Evolutionary conservation across 2,888 invertebrate species (phyloP), one percentile per base, ranked within the genome.

Genomic region (Cloeon dipterum): DNA sequence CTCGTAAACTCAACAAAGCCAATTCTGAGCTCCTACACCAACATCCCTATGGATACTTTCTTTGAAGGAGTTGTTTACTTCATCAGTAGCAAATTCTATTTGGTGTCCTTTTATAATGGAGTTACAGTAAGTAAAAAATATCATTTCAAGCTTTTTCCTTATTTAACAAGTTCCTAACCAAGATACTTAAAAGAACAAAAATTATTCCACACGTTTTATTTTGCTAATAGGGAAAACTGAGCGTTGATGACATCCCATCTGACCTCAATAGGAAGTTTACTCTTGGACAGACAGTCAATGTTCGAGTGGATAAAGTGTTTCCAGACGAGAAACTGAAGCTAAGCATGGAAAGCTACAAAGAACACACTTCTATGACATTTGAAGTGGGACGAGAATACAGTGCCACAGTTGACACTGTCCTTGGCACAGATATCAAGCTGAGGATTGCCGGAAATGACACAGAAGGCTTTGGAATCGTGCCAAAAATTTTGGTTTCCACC

Each of bases 71-170:
- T 66, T 18, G 55, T 75, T 5, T 48, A 54, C 3, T 55, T 61
- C 48, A 63, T 68, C 36, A 55, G 58, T 26, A 48, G 52, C 2
- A 45, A 45, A 5, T 68, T 67, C 41, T 46, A 70, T 7, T 44
- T 68, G 26, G 60, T 74, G 2, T 50, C 58, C 34, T 74, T 74
- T 57, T 72, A 68, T 53, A 62, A 62, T 44, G 58, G 62, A 43
- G 56, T 69, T 35, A 55, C 51, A 21, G 39, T 39, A 35, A 25
- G 70, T 5, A 7, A n/a, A n/a, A n/a, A n/a, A n/a, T n/a, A n/a
- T n/a, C n/a, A n/a, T n/a, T n/a, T n/a, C n/a, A n/a, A n/a, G n/a
- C n/a, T n/a, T n/a, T n/a, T n/a, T n/a, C n/a, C n/a, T n/a, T n/a
- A n/a, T n/a, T n/a, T n/a, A n/a, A n/a, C n/a, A n/a, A n/a, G n/a